phyloP scores from a whole-genome alignment of 2,797 vertebrate species.

The Margarornis squamiger region DNA sequence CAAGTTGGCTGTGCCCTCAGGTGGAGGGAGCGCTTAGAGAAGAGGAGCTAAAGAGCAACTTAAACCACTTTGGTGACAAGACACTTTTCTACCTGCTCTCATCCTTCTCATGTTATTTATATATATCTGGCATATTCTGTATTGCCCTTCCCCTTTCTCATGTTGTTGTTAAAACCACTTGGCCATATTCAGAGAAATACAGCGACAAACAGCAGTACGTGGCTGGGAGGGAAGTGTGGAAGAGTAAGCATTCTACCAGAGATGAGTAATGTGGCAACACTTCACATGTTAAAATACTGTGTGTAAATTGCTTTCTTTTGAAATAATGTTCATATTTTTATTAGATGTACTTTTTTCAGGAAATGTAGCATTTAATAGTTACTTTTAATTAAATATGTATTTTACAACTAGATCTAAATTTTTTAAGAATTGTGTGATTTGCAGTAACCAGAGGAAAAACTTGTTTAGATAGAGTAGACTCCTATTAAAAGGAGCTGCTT shows the following conservation, averaged over 20 bases:
- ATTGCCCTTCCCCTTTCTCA: not conserved
- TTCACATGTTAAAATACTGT: not conserved
- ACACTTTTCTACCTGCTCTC: not conserved
- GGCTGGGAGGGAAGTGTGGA: not conserved
- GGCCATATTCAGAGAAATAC: not conserved
- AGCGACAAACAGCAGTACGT: accelerated
- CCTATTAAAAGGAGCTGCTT: not conserved
- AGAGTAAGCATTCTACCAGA: not conserved
- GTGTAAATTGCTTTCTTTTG: not conserved
- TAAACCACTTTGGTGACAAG: not conserved
- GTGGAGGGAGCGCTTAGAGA: accelerated
- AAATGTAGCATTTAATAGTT: not conserved
- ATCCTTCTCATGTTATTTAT: not conserved
- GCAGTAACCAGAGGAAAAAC: not conserved
- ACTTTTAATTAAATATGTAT: not conserved
- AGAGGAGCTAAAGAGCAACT: not conserved
- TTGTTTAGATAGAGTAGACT: not conserved
- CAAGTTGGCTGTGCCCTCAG: accelerated
- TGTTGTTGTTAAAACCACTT: not conserved
- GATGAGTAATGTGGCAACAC: accelerated
- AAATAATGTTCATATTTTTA: not conserved
- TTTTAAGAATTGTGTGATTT: not conserved
- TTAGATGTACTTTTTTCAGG: not conserved
- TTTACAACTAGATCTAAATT: not conserved
- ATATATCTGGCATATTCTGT: not conserved